phyloP scores from a whole-genome alignment of 2,113 vertebrate genomes.

The Ailurus styani region DNA sequence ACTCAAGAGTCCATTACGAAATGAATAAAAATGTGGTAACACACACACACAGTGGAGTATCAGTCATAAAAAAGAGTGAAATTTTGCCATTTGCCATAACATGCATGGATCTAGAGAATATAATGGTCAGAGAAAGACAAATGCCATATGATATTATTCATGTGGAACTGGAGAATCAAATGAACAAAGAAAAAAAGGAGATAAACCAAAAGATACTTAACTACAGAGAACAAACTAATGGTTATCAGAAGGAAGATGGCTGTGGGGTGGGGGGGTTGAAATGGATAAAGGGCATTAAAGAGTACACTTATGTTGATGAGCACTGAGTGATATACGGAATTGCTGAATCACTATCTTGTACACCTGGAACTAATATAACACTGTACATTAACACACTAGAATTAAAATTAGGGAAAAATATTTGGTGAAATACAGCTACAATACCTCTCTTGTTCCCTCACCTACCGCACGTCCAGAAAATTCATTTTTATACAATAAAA shows the following conservation, averaged over 20 bases:
- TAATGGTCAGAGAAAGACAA: neutral
- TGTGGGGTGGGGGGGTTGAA: neutral
- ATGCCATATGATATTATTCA: neutral
- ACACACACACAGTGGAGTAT: neutral
- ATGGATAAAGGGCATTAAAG: neutral
- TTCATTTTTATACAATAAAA: neutral
- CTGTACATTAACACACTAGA: neutral
- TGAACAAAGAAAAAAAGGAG: neutral
- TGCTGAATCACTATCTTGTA: neutral
- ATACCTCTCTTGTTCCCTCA: neutral
- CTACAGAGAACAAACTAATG: neutral
- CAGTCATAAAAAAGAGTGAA: neutral
- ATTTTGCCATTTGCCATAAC: neutral
- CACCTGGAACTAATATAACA: neutral
- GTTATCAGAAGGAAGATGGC: neutral
- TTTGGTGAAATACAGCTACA: neutral
- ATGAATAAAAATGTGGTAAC: neutral
- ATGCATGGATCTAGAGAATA: neutral
- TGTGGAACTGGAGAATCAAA: neutral
- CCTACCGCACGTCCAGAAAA: neutral
- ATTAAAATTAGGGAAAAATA: neutral
- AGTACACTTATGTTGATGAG: neutral
- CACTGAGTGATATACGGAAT: neutral
- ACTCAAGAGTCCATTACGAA: neutral
- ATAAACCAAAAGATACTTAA: neutral